These are phyloP conservation scores for Adineta ricciae DNA, from an alignment of 2,888 invertebrate species.

Conservation along the genomic window DNA sequence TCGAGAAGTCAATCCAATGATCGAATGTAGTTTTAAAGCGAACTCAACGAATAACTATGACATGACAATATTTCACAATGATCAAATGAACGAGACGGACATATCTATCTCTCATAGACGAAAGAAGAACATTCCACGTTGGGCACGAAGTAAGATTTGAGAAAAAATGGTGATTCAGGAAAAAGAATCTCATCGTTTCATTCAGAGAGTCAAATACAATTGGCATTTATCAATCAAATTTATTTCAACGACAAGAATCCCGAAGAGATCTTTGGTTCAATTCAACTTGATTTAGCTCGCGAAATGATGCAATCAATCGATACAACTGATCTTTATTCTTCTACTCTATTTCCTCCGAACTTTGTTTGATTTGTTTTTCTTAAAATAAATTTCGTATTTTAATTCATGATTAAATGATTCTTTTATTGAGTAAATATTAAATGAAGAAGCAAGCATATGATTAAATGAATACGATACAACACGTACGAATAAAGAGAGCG, in stretches of 20 bases:
- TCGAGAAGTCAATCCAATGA: neutral
- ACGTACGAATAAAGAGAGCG: neutral
- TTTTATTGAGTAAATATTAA: neutral
- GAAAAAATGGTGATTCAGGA: neutral
- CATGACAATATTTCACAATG: neutral
- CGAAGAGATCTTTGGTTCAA: neutral
- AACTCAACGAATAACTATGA: neutral
- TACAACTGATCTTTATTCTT: neutral
- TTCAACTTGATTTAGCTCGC: neutral
- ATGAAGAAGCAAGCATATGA: neutral
- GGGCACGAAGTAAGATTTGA: neutral
- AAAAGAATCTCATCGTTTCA: neutral
- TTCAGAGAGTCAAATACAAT: neutral
- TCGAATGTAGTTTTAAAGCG: neutral
- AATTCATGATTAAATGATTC: neutral
- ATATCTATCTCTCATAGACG: neutral
- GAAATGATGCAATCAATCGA: neutral
- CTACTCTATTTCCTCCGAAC: neutral
- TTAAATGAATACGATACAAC: neutral
- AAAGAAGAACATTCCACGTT: neutral
- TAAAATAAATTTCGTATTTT: neutral
- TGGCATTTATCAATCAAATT: neutral
- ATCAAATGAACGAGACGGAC: neutral
- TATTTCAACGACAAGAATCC: neutral
- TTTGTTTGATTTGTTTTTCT: neutral